Conservation (phyloP, 2,888 invertebrate genomes). For the Vanessa cardui region DNA sequence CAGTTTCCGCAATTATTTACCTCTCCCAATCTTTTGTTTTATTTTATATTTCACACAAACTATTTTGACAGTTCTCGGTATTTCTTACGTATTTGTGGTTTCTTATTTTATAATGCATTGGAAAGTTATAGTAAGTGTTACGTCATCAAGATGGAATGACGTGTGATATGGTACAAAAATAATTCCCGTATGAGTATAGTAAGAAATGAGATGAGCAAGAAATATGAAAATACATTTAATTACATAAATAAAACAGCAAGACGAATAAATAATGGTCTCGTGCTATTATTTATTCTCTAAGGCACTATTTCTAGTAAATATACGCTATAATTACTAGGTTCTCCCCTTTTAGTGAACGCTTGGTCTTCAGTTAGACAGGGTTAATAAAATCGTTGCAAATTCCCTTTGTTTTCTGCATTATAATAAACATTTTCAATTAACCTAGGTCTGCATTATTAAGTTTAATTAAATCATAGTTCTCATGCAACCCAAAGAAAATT, state of each 20-base stretch:
- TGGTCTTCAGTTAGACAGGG: conserved; percentile 52
- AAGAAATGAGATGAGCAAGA: neutral
- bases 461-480: conserved; percentile 77
- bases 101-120: too few relatives aligned
- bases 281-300: conserved; percentile 21
- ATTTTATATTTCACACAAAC: conserved; percentile 22
- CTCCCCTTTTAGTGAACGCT: conserved; percentile 46
- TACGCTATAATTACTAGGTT: conserved; percentile 48
- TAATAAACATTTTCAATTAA: conserved; percentile 76
- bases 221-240: neutral
- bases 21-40: conserved; percentile 56
- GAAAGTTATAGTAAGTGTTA: too few relatives aligned
- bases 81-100: neutral
- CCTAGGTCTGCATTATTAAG: conserved; percentile 66
- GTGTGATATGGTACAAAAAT: too few relatives aligned
- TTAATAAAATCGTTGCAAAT: conserved; percentile 65
- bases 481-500: conserved; percentile 54
- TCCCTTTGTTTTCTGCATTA: conserved; percentile 56
- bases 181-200: neutral
- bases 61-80: conserved; percentile 18
- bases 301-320: conserved; percentile 40
- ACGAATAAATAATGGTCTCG: conserved; percentile 1
- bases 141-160: too few relatives aligned
- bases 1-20: conserved; percentile 68
- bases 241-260: neutral